These are phyloP conservation scores for Xenopus borealis DNA, from an alignment of 2,113 vertebrate genomes.

Conservation along the genomic window DNA sequence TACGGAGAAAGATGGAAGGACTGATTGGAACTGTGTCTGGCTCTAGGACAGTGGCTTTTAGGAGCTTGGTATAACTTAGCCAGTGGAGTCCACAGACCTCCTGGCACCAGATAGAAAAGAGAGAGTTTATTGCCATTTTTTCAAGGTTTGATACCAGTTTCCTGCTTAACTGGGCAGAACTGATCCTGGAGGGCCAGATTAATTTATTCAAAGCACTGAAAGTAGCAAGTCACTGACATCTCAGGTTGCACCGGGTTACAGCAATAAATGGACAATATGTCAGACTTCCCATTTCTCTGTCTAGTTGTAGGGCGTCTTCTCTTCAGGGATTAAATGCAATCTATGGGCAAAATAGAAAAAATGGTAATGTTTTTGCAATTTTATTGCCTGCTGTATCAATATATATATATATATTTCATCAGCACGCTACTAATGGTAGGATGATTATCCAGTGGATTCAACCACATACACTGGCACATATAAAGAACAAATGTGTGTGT, in stretches of 20 bases:
- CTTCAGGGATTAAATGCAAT: too few species aligned
- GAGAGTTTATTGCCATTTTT: slow-evolving; percentile 51
- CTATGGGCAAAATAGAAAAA: too few species aligned
- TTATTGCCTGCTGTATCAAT: too few species aligned
- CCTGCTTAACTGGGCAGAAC: slow-evolving; percentile 60
- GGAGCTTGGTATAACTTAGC: slow-evolving; percentile 49
- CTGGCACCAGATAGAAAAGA: slow-evolving; percentile 64
- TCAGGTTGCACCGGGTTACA: not conserved
- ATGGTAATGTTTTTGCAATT: too few species aligned
- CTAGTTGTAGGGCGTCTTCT: too few species aligned
- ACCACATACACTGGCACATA: too few species aligned
- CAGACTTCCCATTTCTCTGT: too few species aligned
- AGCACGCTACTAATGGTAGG: too few species aligned
- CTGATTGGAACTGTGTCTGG: slow-evolving; percentile 59
- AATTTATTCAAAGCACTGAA: not conserved
- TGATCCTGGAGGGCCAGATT: slow-evolving; percentile 48
- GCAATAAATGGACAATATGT: too few species aligned
- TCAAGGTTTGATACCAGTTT: slow-evolving; percentile 63
- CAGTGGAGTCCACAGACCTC: slow-evolving; percentile 66
- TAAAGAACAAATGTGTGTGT: too few species aligned
- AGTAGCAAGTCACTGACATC: accelerated
- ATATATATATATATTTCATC: too few species aligned
- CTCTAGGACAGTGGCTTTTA: slow-evolving; percentile 54
- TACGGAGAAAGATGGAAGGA: slow-evolving; percentile 56
- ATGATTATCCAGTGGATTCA: too few species aligned